phyloP scores from a whole-genome alignment of 92 coral and sea anemone genomes.

The Phenganax subtilis region DNA sequence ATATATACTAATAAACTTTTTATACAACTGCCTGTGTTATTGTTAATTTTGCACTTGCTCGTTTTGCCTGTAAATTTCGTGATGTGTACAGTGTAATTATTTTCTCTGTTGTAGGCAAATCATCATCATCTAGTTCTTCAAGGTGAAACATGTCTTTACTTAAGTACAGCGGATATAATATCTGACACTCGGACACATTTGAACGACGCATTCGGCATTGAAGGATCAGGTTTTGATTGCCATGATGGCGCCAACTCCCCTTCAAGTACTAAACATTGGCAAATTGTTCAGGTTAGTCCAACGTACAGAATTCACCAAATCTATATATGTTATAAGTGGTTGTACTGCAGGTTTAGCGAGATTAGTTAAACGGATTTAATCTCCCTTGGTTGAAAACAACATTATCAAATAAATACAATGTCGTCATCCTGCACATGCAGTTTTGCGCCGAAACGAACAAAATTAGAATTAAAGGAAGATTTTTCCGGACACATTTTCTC shows the following conservation, averaged over 20 bases:
- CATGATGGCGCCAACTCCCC: conserved; percentile 72
- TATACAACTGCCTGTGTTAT: no score
- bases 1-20: no score
- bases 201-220: conserved; percentile 48
- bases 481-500: no score
- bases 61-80: no score
- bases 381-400: no score
- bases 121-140: conserved; percentile 91
- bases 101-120: conserved; percentile 58
- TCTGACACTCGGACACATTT: conserved; percentile 64
- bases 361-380: no score
- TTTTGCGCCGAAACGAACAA: no score
- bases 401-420: no score
- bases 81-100: not conserved
- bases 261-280: conserved; percentile 95
- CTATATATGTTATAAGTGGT: not conserved
- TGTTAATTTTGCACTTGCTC: no score
- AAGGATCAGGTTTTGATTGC: conserved; percentile 53
- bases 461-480: no score
- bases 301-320: not conserved
- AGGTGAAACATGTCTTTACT: conserved; percentile 81
- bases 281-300: conserved; percentile 66
- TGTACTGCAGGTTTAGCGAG: not conserved
- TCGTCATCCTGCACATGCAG: no score
- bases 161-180: conserved; percentile 93